Evolutionary conservation across 2,797 vertebrate species (phyloP).

Genomic region (Eleutherodactylus coqui): DNA sequence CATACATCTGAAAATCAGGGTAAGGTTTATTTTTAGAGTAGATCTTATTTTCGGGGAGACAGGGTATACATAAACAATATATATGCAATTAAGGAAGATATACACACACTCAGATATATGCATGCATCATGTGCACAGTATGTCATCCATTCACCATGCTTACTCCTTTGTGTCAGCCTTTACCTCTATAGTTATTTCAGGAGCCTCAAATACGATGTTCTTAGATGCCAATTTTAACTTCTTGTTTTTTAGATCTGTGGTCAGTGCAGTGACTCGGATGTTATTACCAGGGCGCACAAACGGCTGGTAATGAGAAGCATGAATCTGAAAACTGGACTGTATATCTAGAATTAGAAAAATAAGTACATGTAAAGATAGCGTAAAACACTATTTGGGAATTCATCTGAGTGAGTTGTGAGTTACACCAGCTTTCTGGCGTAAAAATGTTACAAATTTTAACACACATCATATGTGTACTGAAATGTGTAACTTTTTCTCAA

Average conservation of each 20-base stretch:
- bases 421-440: too few species aligned
- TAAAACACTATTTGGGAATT: not conserved
- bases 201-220: constrained; percentile 48
- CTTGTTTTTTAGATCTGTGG: constrained; percentile 51
- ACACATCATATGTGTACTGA: too few species aligned
- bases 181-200: constrained; percentile 47
- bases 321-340: constrained; percentile 31
- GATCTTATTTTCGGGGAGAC: too few species aligned
- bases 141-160: not conserved
- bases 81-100: too few species aligned
- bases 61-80: too few species aligned
- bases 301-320: constrained; percentile 42
- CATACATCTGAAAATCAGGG: too few species aligned
- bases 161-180: not conserved
- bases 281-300: constrained; percentile 44
- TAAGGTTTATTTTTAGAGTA: too few species aligned
- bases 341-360: constrained; percentile 20
- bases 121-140: too few species aligned
- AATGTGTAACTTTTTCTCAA: too few species aligned
- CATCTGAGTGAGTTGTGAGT: too few species aligned
- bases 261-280: constrained; percentile 45
- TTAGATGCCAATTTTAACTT: constrained; percentile 44
- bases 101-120: too few species aligned
- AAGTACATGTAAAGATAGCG: not conserved
- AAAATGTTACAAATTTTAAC: too few species aligned